Conservation (phyloP, 2,113 vertebrate genomes). For the Podiceps cristatus region DNA sequence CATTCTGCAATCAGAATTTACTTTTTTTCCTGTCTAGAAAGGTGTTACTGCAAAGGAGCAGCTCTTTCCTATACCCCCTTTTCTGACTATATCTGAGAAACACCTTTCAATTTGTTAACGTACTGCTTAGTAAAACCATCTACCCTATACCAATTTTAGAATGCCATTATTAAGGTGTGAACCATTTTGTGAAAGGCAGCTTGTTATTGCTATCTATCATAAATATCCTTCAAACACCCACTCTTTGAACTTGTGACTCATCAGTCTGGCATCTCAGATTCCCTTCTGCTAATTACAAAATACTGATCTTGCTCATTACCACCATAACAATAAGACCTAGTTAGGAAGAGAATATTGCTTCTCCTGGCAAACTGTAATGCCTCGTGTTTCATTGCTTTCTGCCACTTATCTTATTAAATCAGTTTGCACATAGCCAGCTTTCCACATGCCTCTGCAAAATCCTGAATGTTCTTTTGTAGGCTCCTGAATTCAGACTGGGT, state of each 20-base stretch:
- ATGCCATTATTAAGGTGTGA: neutral
- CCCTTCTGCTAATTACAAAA: constrained; percentile 25
- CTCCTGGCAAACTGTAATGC: neutral
- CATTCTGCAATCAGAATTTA: neutral
- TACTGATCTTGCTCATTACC: neutral
- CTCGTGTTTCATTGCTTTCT: neutral
- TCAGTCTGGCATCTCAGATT: constrained; percentile 17
- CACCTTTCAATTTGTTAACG: neutral
- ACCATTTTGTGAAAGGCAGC: neutral
- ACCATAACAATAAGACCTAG: neutral
- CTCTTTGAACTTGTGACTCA: constrained; percentile 14
- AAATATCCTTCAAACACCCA: constrained; percentile 5
- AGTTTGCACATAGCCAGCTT: neutral
- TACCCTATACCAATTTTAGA: neutral
- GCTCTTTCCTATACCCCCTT: neutral
- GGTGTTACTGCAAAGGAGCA: neutral
- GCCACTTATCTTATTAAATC: neutral
- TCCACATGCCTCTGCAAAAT: neutral
- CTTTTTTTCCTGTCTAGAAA: neutral
- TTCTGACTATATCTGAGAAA: neutral
- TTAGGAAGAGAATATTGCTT: neutral
- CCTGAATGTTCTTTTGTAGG: neutral
- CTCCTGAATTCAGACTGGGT: neutral
- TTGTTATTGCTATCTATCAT: neutral
- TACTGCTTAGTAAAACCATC: neutral